These are phyloP conservation scores for Philantomba maxwellii DNA, from an alignment of 2,113 vertebrate genomes.

Conservation along the genomic window DNA sequence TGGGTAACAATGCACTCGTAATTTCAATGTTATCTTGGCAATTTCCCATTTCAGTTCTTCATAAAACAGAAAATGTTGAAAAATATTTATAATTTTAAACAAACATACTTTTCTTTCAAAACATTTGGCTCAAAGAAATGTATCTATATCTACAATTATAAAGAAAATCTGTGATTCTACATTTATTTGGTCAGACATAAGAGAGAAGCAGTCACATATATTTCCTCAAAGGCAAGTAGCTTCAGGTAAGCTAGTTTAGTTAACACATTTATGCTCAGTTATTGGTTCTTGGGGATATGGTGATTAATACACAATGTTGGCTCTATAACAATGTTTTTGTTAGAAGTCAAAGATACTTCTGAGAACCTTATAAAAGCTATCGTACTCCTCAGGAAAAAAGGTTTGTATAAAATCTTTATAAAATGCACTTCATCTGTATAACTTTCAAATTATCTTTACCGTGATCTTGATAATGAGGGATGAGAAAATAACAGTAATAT, in stretches of 20 bases:
- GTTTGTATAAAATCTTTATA: not conserved
- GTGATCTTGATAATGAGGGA: not conserved
- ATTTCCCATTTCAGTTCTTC: not conserved
- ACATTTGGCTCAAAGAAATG: not conserved
- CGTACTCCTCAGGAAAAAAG: not conserved
- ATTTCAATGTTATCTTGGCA: not conserved
- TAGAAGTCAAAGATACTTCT: not conserved
- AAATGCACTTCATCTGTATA: not conserved
- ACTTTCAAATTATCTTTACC: not conserved
- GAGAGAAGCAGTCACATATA: not conserved
- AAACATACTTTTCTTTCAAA: slow-evolving; percentile 13
- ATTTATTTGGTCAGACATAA: not conserved
- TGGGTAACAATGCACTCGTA: not conserved
- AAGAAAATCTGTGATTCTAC: not conserved
- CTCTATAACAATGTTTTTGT: not conserved
- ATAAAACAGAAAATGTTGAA: not conserved
- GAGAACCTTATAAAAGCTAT: not conserved
- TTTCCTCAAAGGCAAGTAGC: not conserved
- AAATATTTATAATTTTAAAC: not conserved
- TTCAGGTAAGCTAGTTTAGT: not conserved
- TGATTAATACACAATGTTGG: not conserved
- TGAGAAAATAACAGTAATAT: not conserved
- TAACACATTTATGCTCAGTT: not conserved
- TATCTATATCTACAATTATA: not conserved
- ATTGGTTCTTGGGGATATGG: not conserved